Evolutionary conservation across 2,113 vertebrate genomes (phyloP), one percentile per base, ranked within the genome.

Genomic region (Bubo blakistoni): DNA sequence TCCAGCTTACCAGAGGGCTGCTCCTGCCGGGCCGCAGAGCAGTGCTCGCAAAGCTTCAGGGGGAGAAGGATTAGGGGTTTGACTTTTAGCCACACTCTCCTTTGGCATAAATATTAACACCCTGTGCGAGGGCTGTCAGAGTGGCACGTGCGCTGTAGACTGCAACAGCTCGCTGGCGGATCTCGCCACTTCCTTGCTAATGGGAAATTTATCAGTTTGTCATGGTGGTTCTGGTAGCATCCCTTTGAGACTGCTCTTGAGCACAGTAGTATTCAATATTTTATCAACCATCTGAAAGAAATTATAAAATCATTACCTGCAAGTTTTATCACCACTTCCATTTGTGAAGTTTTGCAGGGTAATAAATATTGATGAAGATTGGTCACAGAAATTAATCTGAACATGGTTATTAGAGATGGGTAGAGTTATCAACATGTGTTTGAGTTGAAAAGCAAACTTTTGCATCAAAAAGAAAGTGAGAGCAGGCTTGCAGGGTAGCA

Each of bases 271-370:
- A 36, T 55, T 94, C 93, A 96, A 85, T 94, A 79, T 96, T 96
- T 94, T 90, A 95, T 95, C 91, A 90, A 46, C 81, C 74, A 51
- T 62, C 73, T 66, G 91, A 84, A 94, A 90, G 88, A 86, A 94
- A 96, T 92, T 67, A 82, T 86, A 92, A 92, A 96, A 82, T 96
- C 85, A 67, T 92, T 94, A 90, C 86, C 88, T 90, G 74, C 16
- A 76, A 94, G 88, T 92, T 86, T 84, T 65, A 93, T 91, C 73
- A 61, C 40, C 24, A 3, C 69, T 93, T 91, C 69, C 54, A 58
- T 69, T 93, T 57, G 46, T 80, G 55, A 81, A 84, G 73, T 94
- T 94, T 93, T 77, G 58, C 77, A 58, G 55, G 36, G 55, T 86
- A 73, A 84, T 95, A 90, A 95, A 92, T 94, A 96, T 89, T 83